Base-by-base conservation (phyloP, 2,113 vertebrate species). In the Ochotona princeps region DNA sequence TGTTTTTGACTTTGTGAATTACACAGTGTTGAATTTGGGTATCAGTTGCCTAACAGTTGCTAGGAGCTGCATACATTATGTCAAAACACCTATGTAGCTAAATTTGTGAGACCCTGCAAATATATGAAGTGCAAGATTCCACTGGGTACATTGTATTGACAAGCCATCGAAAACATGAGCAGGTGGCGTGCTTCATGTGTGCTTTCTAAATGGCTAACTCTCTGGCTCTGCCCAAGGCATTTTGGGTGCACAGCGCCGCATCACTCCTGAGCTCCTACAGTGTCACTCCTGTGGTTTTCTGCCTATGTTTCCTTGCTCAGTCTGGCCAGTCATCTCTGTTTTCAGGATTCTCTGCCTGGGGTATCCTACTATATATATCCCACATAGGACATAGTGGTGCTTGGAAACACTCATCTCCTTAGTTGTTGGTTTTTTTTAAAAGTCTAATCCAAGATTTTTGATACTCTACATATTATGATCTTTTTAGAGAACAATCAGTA, bases 401-500 rank as follows among this genome's bases (percentile, higher is more conserved):
- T 95, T 96, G 84, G 86, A 92, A 95, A 95, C 54, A 44, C 73
- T 91, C 87, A 95, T 91, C 70, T 82, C 1, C 0, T 84, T 90
- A 82, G 78, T 83, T 95, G 78, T 83, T 95, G 57, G 69, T 85
- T 90, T 95, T 94, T 91, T 89, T 87, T 93, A 57, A 44, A 44
- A 79, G 82, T 84, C 67, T 95, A 87, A 83, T 83, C 49, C 84
- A 69, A 60, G 32, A 14, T 51, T 90, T 95, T 95, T 95, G 54
- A 92, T 93, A 93, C 66, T 92, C 38, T 51, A 95, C 87, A 94
- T 93, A 74, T 83, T 84, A 86, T 51, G 28, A 78, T 70, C 88
- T 80, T 93, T 91, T 90, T 91, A 93, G 85, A 57, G 72, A 80
- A 92, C 93, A 95, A 91, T 95, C 86, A 87, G 73, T 87, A 49